These are phyloP conservation scores for Diorhabda carinulata DNA, from an alignment of 1,140 invertebrate genomes.

Conservation along the genomic window DNA sequence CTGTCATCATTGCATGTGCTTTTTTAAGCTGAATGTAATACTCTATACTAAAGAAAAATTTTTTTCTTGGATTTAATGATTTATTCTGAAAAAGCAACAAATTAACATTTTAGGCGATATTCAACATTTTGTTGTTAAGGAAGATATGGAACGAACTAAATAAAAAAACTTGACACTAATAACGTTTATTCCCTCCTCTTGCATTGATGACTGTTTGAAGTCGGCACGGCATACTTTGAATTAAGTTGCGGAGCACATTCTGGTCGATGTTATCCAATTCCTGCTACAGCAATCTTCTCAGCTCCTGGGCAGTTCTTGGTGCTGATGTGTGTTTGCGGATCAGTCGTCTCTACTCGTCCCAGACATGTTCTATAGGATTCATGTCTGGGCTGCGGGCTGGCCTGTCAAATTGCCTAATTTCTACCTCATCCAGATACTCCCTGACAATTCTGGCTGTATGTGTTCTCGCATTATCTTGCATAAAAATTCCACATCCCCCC, in stretches of 20 bases:
- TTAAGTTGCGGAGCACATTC: neutral
- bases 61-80: no score
- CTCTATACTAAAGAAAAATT: no score
- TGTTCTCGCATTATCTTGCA: conserved; percentile 15
- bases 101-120: no score
- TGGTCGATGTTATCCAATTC: neutral
- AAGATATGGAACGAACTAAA: no score
- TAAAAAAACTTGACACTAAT: no score
- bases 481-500: neutral
- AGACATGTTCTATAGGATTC: conserved; percentile 9
- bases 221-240: neutral
- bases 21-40: no score
- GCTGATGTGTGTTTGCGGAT: neutral
- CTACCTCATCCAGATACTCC: neutral
- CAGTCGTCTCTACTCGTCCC: neutral
- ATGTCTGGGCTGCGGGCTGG: neutral
- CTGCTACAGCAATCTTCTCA: neutral
- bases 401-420: conserved; percentile 1
- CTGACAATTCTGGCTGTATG: neutral
- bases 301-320: neutral
- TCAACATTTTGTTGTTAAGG: no score
- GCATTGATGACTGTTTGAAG: neutral
- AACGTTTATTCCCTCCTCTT: neutral
- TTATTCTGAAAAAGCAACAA: no score
- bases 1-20: no score